A percentile compares a stretch with the other conserved stretches of the same genome.
Evolutionary conservation across 2,113 vertebrate species (phyloP).

Genomic region (Callaeas wilsoni): DNA sequence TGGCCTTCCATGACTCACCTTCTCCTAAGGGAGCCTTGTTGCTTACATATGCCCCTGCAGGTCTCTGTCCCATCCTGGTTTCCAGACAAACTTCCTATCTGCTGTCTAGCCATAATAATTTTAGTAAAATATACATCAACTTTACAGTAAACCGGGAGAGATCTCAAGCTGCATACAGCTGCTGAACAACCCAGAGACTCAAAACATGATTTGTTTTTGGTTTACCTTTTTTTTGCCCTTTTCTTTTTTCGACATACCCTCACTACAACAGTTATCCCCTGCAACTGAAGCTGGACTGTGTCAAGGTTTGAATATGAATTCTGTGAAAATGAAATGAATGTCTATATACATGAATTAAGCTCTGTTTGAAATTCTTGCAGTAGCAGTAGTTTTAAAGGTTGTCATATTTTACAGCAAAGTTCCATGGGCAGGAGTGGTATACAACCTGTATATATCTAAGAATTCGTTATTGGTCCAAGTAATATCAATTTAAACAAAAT

Average conservation of each 20-base stretch:
- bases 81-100: not conserved
- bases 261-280: not conserved
- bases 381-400: not conserved
- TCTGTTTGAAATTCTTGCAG: not conserved
- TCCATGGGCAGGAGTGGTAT: not conserved
- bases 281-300: not conserved
- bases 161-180: not conserved
- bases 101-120: not conserved
- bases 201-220: rapidly evolving
- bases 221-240: not conserved
- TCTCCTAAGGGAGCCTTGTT: not conserved
- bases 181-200: not conserved
- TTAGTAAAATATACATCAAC: not conserved
- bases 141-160: not conserved
- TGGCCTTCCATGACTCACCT: not conserved
- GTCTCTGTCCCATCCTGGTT: not conserved
- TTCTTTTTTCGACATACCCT: not conserved
- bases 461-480: not conserved
- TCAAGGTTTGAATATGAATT: not conserved
- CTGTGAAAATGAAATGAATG: not conserved
- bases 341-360: not conserved
- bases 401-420: not conserved
- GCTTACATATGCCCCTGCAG: not conserved
- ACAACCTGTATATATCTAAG: not conserved
- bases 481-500: not conserved